Conservation (phyloP, 2,797 vertebrate genomes). For the Diplodus sargus region DNA sequence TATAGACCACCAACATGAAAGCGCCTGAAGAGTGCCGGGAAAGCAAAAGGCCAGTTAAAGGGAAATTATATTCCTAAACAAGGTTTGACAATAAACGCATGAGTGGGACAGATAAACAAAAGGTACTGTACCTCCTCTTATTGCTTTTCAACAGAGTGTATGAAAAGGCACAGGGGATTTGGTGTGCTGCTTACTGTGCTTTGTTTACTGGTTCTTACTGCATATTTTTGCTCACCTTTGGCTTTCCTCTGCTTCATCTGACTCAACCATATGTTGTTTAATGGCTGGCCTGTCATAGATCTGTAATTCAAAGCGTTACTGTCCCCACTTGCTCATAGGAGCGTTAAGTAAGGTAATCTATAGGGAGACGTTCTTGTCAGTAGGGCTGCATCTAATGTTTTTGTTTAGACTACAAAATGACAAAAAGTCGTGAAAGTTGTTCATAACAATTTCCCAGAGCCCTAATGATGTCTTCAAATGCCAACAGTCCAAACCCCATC, state of each 20-base stretch:
- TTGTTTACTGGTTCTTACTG: slow-evolving; percentile 64
- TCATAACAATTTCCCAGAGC: too few species aligned
- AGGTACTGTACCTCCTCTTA: slow-evolving; percentile 80
- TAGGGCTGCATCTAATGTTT: neutral
- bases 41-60: slow-evolving; percentile 85
- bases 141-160: slow-evolving; percentile 80
- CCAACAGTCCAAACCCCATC: too few species aligned
- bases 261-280: slow-evolving; percentile 46
- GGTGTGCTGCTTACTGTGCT: slow-evolving; percentile 62
- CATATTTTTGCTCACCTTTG: slow-evolving; percentile 69
- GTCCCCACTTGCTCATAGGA: slow-evolving; percentile 19
- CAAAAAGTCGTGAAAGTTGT: too few species aligned
- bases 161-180: slow-evolving; percentile 78
- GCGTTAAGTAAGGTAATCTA: slow-evolving; percentile 18
- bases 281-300: slow-evolving; percentile 27
- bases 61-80: slow-evolving; percentile 87
- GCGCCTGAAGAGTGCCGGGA: slow-evolving; percentile 75
- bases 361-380: slow-evolving; percentile 8
- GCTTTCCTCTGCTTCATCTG: slow-evolving; percentile 51
- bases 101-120: slow-evolving; percentile 83
- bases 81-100: slow-evolving; percentile 83
- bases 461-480: too few species aligned
- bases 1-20: slow-evolving; percentile 80
- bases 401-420: too few species aligned
- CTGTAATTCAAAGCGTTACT: slow-evolving; percentile 45